Base-by-base conservation (phyloP, 2,888 invertebrate species). In the Leucophenga montana region DNA sequence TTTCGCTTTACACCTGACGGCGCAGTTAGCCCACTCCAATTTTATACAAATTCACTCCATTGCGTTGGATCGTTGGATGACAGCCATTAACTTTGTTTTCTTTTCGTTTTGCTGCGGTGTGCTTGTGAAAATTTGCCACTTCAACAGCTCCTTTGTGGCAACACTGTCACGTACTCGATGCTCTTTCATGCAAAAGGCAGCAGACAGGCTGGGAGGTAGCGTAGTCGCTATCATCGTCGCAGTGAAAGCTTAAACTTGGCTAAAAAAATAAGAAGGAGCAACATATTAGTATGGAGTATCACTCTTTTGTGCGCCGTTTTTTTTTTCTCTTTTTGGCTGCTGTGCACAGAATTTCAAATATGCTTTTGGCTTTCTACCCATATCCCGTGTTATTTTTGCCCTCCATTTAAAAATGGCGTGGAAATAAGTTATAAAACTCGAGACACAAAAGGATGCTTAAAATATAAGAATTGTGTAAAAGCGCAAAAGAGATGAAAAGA, bases 131-230 rank as follows among this genome's bases (percentile, higher is more conserved):
- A 87, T 86, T 87, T 86, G 87, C 85, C 87, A 87, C 87, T 87
- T 86, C 87, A 86, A 86, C 86, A 86, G 87, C 86, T 86, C 85
- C 86, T 87, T 85, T 83, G 85, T 78, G 86, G 84, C 80, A 81
- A 77, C 78, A 75, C 80, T 72, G 80, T 76, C 85, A 82, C 82
- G 84, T 84, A 73, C 78, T 76, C 76, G 73, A 54, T 68, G 68
- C 56, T 44, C 48, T 62, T 64, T 56, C 54, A 56, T 64, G 56
- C 68, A 64, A 66, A 56, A 62, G 77, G 50, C 50, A 80, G 75
- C 78, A 82, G 82, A 78, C 71, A 76, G 74, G 64, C n/a, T 4
- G 11, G 39, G 50, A 16, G 50, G 50, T 1, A 16, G 50, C 50
- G 13, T n/a, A 6, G 13, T 18, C 50, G 50, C 50, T 64, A 22